Base-by-base conservation (phyloP, 2,888 invertebrate species). In the Spialia ferax region DNA sequence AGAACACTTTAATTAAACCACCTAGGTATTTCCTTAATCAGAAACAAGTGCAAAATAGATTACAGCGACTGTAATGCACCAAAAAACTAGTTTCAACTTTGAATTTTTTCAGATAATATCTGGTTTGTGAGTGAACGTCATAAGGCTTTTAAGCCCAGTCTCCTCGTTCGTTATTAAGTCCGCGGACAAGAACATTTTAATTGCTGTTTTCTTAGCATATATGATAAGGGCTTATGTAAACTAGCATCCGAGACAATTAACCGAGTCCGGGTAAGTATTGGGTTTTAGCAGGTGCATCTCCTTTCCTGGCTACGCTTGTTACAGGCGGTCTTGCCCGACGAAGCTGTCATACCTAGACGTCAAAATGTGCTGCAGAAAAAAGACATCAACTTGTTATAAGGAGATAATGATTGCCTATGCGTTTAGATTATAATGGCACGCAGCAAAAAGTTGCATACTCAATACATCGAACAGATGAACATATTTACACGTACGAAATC, bases 271-370 rank as follows among this genome's bases (percentile, higher is more conserved):
- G 65, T 70, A 70, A 70, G 71, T 86, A 88, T 82, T 81, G 80
- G 72, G 84, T 85, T 86, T 88, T 87, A 86, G 85, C 91, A 92
- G 91, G 87, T 91, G 91, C 84, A 85, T 77, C 74, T 82, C 86
- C 88, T 82, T 88, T 86, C 82, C 78, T 70, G 82, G 85, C 79
- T 74, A 82, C 87, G 86, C 87, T 86, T 86, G 85, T 84, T 77
- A 79, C 73, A 65, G 52, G 35, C 23, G 35, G 29, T 29, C 64
- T 38, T 75, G 74, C 55, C 54, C 78, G 75, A 73, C 71, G 68
- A 71, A 69, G 70, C 72, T 73, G 79, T 85, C 80, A 87, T 84
- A 83, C 84, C 80, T 84, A 82, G 80, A 83, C 82, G 86, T 89
- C 87, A 85, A 77, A 80, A 71, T 73, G 74, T 70, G 75, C 72